Evolutionary conservation across 2,888 invertebrate species (phyloP), one percentile per base, ranked within the genome.

Genomic region (Melieria omissa): DNA sequence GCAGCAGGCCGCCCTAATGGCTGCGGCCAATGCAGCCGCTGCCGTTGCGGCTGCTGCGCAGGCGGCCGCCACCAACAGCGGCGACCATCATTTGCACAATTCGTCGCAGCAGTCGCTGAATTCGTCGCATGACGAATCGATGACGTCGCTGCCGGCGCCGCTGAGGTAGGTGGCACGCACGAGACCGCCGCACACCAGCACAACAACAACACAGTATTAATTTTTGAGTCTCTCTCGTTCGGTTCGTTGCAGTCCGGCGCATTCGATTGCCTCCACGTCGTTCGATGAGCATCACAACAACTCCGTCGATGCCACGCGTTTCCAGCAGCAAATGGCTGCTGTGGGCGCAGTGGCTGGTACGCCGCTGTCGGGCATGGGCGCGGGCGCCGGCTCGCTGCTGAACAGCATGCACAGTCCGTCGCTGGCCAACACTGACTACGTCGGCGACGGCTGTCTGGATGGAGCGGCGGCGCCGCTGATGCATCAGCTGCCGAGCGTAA

Each of bases 251-350:
- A 93, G 93, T 82, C 93, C 93, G 0, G 91, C 92, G 41, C 90
- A 91, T 10, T 92, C 92, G 0, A 90, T 90, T 82, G 92, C 92
- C 74, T 92, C 92, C 0, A 91, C 91, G 4, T 91, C 92, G 0
- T 89, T 88, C 78, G 90, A 89, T 79, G 89, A 89, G 65, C 86
- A 86, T 63, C 86, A 85, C 75, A 85, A 85, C 74, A 85, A 86
- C 72, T 86, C 86, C 8, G 80, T 83, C 49, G 86, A 86, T 77
- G 84, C 79, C 57, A 78, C 78, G 68, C 85, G 86, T 72, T 86
- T 86, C 70, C 84, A 82, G 82, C 83, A 84, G 79, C 65, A 67
- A 67, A 49, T 52, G 52, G 67, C 45, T 41, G 67, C 29, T 29
- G 29, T 29, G 29, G 29, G 49, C 41, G 44, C 44, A 16, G 44